Evolutionary conservation across 1,140 invertebrate species (phyloP).

Genomic region (Caenorhabditis remanei): DNA sequence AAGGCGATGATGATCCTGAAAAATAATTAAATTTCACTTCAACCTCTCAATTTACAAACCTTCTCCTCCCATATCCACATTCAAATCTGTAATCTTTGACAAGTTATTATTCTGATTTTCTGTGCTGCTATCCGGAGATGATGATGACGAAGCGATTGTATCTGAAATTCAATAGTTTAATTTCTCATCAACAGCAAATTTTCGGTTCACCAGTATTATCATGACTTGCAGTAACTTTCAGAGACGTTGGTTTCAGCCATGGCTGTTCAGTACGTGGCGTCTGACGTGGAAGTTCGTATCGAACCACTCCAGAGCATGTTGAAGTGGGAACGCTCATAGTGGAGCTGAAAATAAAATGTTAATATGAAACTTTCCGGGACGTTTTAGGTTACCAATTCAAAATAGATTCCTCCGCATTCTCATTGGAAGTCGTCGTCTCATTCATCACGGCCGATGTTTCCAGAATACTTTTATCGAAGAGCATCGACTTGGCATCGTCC

Average conservation of each 20-base stretch:
- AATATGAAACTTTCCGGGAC: neutral
- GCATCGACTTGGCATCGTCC: constrained; percentile 28
- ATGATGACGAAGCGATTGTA: neutral
- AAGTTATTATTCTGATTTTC: constrained; percentile 5
- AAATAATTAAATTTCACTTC: neutral
- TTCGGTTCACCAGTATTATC: neutral
- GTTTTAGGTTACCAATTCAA: neutral
- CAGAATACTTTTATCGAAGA: constrained; percentile 25
- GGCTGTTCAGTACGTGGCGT: constrained; percentile 28
- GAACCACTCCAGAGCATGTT: constrained; percentile 16
- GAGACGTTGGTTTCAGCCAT: constrained; percentile 23
- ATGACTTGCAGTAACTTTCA: neutral
- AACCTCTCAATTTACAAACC: neutral
- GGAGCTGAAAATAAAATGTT: neutral
- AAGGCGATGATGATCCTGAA: neutral
- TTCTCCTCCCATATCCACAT: neutral
- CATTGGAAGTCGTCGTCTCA: constrained; percentile 46
- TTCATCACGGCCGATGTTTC: constrained; percentile 46
- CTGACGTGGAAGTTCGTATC: constrained; percentile 50
- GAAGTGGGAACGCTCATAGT: neutral
- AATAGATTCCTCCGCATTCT: neutral
- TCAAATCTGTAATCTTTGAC: constrained; percentile 12
- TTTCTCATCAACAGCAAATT: too few relatives aligned
- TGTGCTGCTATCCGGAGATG: neutral
- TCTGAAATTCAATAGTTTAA: neutral